A percentile compares a stretch with the other conserved stretches of the same genome.
These are phyloP conservation scores for Eristalis arbustorum DNA, from an alignment of 2,888 invertebrate genomes.

Conservation along the genomic window DNA sequence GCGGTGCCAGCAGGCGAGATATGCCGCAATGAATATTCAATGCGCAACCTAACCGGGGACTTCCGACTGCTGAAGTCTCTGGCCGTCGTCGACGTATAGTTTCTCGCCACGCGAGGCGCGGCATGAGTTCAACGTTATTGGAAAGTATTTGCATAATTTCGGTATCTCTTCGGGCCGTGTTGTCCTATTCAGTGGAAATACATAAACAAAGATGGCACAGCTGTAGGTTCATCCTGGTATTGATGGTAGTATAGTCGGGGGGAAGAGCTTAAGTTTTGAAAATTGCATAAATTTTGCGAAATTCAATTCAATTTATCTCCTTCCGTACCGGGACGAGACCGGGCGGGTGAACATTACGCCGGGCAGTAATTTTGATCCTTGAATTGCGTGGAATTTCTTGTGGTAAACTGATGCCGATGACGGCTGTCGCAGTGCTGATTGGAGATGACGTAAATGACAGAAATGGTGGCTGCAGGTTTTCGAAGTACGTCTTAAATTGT, in stretches of 20 bases:
- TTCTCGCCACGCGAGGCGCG: not conserved
- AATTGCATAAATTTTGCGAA: not conserved
- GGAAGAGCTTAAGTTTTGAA: not conserved
- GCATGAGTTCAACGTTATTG: not conserved
- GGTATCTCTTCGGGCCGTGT: not conserved
- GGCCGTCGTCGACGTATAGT: not conserved
- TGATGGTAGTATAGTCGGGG: not conserved
- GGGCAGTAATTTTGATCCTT: not conserved
- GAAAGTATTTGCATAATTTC: not conserved
- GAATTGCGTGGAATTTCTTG: not conserved
- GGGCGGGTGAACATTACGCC: not conserved
- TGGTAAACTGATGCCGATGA: not conserved
- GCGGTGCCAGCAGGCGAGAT: not conserved
- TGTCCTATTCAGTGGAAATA: not conserved
- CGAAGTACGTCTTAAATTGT: not conserved
- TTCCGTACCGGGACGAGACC: too few species aligned
- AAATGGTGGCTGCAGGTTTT: not conserved
- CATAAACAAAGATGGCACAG: not conserved
- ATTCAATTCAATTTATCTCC: not conserved
- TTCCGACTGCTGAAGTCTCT: not conserved
- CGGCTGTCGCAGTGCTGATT: not conserved
- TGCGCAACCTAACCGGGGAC: not conserved
- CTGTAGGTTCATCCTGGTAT: not conserved
- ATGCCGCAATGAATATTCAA: constrained; percentile 4
- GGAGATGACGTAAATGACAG: not conserved